Base-by-base conservation (phyloP, 2,888 invertebrate species). In the Caprella mutica region DNA sequence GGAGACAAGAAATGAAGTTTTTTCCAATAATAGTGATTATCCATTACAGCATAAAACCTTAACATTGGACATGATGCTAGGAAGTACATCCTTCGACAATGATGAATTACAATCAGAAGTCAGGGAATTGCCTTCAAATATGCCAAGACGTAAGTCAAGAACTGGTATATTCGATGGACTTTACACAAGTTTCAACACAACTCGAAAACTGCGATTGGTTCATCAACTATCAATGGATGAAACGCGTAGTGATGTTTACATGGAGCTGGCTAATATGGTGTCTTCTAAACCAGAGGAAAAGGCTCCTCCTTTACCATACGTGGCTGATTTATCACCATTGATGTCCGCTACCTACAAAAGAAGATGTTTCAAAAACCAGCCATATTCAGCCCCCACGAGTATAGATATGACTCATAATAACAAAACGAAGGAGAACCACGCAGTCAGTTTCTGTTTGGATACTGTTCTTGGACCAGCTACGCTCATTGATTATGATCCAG, bases 151-250 rank as follows among this genome's bases (percentile, higher is more conserved):
- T 6, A 53, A 57, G 30, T 63, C 63, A 21, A 54, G 63, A n/a
- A 59, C 63, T 2, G 63, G 63, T 2, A 51, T 63, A 40, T 63
- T 63, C 50, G 59, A 63, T 29, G 63, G 63, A 23, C 57, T 63
- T 9, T 63, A 63, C 55, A 55, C 56, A 21, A 59, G 59, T 46
- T 54, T 63, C 30, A 52, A 29, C 14, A 56, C 56, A 14, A 59
- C 63, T 42, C 59, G 56, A 35, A 63, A 63, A 27, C 55, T 63
- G 14, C 54, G 63, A 6, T 54, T 63, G n/a, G 63, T 63, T 5
- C 63, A 63, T 51, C 63, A 63, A 40, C 48, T 63, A 4, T 63
- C 63, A 8, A 56, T 63, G 23, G 63, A 63, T 38, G 63, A 63
- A 33, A 59, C 57, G 9, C 59, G 63, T 6, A 63, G 63, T 26